phyloP scores from a whole-genome alignment of 2,888 invertebrate genomes.

The Merodon equestris region DNA sequence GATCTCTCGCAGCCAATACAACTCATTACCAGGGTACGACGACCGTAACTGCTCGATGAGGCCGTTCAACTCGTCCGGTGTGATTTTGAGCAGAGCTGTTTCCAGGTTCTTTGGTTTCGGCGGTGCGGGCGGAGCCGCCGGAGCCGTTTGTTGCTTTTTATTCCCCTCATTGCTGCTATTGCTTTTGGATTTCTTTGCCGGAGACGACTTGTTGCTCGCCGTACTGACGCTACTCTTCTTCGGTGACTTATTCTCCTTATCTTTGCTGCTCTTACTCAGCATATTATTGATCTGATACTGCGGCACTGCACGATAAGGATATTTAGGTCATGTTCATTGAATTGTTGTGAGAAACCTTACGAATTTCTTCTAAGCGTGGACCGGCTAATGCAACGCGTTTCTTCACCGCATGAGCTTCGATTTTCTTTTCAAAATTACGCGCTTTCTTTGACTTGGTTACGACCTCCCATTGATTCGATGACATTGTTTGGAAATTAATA shows the following conservation, averaged over 20 bases:
- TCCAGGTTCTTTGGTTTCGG: conserved; percentile 75
- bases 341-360: conserved; percentile 80
- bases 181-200: conserved; percentile 56
- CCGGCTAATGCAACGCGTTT: conserved; percentile 81
- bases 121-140: conserved; percentile 49
- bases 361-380: conserved; percentile 87
- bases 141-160: conserved; percentile 61
- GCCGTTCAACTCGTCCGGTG: conserved; percentile 81
- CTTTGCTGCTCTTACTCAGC: conserved; percentile 83
- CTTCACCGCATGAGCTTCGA: conserved; percentile 80
- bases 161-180: conserved; percentile 56
- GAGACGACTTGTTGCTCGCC: conserved; percentile 62
- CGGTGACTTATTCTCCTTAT: conserved; percentile 77
- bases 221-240: conserved; percentile 29
- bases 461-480: conserved; percentile 84
- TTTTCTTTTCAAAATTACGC: conserved; percentile 79
- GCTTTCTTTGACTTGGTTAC: conserved; percentile 84
- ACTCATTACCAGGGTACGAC: conserved; percentile 85
- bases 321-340: conserved; percentile 1
- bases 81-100: conserved; percentile 78
- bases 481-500: conserved; percentile 73
- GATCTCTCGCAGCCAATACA: conserved; percentile 85
- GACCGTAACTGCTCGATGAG: conserved; percentile 81
- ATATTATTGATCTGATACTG: conserved; percentile 85
- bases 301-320: conserved; percentile 81